Conservation (phyloP, 2,888 invertebrate genomes). For the Tipula helvola region DNA sequence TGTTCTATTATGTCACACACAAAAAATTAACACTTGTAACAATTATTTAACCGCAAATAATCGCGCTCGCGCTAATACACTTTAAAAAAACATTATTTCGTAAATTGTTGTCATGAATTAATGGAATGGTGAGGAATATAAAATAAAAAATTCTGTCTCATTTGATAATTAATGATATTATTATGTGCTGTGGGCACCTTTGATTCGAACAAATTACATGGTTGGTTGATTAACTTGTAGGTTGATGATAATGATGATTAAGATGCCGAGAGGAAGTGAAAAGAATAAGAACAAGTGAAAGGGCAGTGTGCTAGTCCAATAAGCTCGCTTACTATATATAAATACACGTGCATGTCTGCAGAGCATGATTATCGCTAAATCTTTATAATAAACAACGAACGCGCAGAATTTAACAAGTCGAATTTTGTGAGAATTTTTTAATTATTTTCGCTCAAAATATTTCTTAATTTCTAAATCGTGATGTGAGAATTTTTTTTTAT, state of each 20-base stretch:
- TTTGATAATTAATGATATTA: background rate
- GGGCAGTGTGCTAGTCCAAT: background rate
- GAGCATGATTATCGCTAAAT: background rate
- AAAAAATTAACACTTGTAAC: background rate
- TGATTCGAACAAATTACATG: background rate
- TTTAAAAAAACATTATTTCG: background rate
- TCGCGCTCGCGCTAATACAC: background rate
- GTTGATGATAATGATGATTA: background rate
- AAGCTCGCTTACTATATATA: background rate
- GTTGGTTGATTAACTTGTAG: background rate
- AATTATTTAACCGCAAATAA: background rate
- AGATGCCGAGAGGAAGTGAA: too few relatives aligned
- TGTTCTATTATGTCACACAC: background rate
- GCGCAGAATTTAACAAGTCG: background rate
- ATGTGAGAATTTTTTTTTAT: background rate
- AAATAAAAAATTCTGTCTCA: background rate
- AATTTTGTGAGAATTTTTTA: background rate
- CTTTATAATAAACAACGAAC: background rate
- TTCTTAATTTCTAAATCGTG: conserved; percentile 4
- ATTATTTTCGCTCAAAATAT: background rate
- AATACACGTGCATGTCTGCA: background rate
- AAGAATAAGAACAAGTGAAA: background rate
- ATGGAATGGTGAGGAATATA: background rate
- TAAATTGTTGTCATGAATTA: background rate
- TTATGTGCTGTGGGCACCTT: background rate